These are phyloP conservation scores for Orthosia gracilis DNA, from an alignment of 2,888 invertebrate species.

Conservation along the genomic window DNA sequence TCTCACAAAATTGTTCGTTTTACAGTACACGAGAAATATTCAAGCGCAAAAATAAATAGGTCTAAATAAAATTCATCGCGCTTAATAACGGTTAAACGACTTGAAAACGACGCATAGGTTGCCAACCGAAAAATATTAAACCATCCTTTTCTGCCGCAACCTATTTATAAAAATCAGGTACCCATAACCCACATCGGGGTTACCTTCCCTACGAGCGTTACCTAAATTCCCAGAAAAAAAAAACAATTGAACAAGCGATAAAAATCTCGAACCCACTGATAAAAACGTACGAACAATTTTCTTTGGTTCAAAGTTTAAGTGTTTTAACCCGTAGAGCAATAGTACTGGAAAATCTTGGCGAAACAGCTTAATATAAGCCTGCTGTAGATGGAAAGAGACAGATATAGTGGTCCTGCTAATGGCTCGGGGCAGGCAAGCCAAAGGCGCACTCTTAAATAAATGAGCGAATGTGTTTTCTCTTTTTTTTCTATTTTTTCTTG, in stretches of 20 bases:
- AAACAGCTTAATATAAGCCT: slow-evolving; percentile 76
- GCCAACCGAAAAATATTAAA: slow-evolving; percentile 56
- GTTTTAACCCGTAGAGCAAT: slow-evolving; percentile 78
- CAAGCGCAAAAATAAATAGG: slow-evolving; percentile 47
- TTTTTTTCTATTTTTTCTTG: slow-evolving; percentile 76
- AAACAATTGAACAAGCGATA: slow-evolving; percentile 65
- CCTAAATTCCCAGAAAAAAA: slow-evolving; percentile 57
- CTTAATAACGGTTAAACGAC: slow-evolving; percentile 51
- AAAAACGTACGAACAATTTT: slow-evolving; percentile 69
- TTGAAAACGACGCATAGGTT: slow-evolving; percentile 53
- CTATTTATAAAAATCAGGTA: slow-evolving; percentile 63
- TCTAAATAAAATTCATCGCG: slow-evolving; percentile 57
- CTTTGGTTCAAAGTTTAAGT: slow-evolving; percentile 79
- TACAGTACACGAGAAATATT: slow-evolving; percentile 13
- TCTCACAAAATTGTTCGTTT: slow-evolving; percentile 18
- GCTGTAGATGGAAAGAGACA: slow-evolving; percentile 74
- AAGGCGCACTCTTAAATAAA: slow-evolving; percentile 85
- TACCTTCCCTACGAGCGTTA: slow-evolving; percentile 30
- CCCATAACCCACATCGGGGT: slow-evolving; percentile 25
- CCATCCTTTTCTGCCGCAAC: slow-evolving; percentile 42
- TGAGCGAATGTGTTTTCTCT: slow-evolving; percentile 80
- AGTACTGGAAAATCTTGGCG: slow-evolving; percentile 77
- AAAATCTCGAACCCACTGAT: slow-evolving; percentile 60
- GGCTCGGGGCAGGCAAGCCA: slow-evolving; percentile 80
- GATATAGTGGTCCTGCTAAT: slow-evolving; percentile 82